Base-by-base conservation (phyloP, 1,140 invertebrate species). In the Melanaphis sacchari region DNA sequence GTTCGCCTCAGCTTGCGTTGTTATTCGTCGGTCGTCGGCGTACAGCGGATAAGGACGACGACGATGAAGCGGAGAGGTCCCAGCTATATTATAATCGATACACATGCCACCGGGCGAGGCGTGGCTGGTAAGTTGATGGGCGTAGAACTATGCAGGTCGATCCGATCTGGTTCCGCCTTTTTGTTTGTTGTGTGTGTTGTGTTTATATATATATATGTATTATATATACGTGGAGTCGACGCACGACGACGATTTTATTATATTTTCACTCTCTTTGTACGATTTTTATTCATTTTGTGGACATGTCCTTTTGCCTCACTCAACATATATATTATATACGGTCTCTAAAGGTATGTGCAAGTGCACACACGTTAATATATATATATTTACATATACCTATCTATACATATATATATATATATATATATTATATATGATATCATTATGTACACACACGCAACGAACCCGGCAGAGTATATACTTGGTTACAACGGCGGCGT, bases 41-140 rank as follows among this genome's bases (percentile, higher is more conserved):
- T 15, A 15, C 54, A 31, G 8, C 0, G 54, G 54, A 59, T 59
- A 59, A 59, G 54, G 26, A 59, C 54, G 54, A 54, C 52, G 22
- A 22, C 49, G 18, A 52, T 2, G 49, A 52, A 22, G 52, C 31
- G 59, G 11, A n/a, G 59, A 76, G 59, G n/a, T 76, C n/a, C n/a
- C n/a, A 76, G 59, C 31, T 76, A 76, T 76, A 66, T 15, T 66
- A 40, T 49, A 89, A 89, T 89, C 87, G 87, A 89, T 89, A 85
- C 4, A 46, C 40, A 7, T 22, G 24, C 31, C 46, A n/a, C n/a
- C 87, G 46, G 43, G 8, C 8, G 87, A n/a, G 87, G 87, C 46
- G 87, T 89, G 87, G 87, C 15, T 9, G 46, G 8, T 46, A 52
- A 89, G 52, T 52, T 49, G 87, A 89, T 21, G 87, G 87, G 87